Conservation (phyloP, 2,113 vertebrate species). For the Pantherophis guttatus region DNA sequence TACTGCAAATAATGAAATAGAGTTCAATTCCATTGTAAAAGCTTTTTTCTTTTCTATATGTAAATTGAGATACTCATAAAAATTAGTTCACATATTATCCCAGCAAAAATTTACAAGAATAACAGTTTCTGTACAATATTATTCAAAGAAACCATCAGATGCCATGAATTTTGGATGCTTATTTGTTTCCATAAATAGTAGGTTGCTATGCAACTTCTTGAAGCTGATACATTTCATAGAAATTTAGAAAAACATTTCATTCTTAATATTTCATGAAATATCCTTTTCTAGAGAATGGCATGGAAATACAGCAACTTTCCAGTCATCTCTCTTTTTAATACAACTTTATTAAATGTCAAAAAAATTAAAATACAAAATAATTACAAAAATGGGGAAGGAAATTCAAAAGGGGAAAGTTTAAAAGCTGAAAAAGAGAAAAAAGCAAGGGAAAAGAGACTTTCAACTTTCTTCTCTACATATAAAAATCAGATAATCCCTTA, state of each 20-base stretch:
- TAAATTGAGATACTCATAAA: slow-evolving; percentile 3
- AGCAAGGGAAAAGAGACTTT: too few relatives aligned
- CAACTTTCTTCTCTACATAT: too few relatives aligned
- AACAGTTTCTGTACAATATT: background rate
- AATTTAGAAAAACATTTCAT: slow-evolving; percentile 1
- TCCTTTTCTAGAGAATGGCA: slow-evolving; percentile 61
- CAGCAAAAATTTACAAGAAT: background rate
- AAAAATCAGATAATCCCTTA: too few relatives aligned
- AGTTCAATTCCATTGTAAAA: background rate
- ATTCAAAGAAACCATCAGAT: slow-evolving; percentile 31
- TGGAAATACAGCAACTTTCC: slow-evolving; percentile 24
- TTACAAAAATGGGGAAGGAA: too few relatives aligned
- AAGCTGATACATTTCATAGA: slow-evolving; percentile 66
- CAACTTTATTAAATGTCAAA: too few relatives aligned
- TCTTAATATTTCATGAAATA: too few relatives aligned
- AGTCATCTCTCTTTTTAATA: background rate
- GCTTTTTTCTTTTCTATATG: background rate
- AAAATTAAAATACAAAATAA: too few relatives aligned
- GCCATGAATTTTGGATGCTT: slow-evolving; percentile 30
- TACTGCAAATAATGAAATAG: background rate
- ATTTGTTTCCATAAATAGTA: slow-evolving; percentile 29
- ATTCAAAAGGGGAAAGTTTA: too few relatives aligned
- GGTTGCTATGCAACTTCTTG: slow-evolving; percentile 50
- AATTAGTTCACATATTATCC: slow-evolving; percentile 17
- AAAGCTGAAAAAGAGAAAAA: too few relatives aligned